Percentiles rank a stretch among this genome's conserved stretches.
Conservation (phyloP, 2,888 invertebrate genomes). For the Brassicogethes aeneus region DNA sequence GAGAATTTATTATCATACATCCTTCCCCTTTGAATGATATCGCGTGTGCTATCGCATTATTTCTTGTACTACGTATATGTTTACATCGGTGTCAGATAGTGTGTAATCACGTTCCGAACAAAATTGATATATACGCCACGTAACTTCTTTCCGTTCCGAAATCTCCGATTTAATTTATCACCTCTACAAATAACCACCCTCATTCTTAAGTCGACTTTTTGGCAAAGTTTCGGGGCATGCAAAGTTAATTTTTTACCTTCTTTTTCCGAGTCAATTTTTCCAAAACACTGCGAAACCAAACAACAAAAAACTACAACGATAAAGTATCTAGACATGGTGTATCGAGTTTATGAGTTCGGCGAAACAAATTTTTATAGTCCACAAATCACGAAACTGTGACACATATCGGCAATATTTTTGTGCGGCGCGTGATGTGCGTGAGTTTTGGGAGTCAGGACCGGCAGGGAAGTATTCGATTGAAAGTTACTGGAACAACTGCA, state of each 20-base stretch:
- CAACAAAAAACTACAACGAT: too few species aligned
- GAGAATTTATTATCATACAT: conserved; percentile 19
- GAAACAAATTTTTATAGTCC: too few species aligned
- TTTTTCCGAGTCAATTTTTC: too few species aligned
- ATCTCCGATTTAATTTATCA: too few species aligned
- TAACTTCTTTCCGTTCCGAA: background rate
- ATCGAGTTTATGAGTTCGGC: too few species aligned
- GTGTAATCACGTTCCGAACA: conserved; percentile 24
- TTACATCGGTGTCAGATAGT: conserved; percentile 25
- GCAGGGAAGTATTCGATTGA: background rate
- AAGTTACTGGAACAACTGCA: conserved; percentile 23
- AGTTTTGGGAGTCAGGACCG: background rate
- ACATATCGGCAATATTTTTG: background rate
- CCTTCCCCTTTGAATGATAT: conserved; percentile 23
- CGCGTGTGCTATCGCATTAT: conserved; percentile 26
- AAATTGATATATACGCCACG: conserved; percentile 10
- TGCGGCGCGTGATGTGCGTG: background rate
- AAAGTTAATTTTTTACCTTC: too few species aligned
- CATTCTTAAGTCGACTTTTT: too few species aligned
- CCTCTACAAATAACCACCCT: too few species aligned
- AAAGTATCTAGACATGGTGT: too few species aligned
- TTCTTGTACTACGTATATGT: conserved; percentile 23
- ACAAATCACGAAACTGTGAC: too few species aligned
- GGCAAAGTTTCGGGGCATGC: too few species aligned
- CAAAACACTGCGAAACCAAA: too few species aligned